Conservation (phyloP, 1,140 invertebrate genomes). For the Lepidurus apus region DNA sequence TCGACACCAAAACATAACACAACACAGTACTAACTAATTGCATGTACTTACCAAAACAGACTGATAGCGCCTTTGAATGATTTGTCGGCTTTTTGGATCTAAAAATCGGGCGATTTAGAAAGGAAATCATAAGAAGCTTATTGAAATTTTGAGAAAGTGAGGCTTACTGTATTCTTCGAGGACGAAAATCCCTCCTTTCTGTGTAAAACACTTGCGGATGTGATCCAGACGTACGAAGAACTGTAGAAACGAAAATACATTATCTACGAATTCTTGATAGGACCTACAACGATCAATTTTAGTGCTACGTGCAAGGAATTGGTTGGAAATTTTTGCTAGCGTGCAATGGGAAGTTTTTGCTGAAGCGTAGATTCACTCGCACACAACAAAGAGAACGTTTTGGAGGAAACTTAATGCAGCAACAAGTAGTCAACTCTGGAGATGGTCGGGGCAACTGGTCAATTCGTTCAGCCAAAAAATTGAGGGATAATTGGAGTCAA, state of each 20-base stretch:
- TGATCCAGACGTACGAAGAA: conserved; percentile 98
- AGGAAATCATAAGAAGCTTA: not conserved
- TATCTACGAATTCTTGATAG: not conserved
- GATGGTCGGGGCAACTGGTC: conserved; percentile 36
- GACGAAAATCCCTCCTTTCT: conserved; percentile 97
- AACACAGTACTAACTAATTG: conserved; percentile 11
- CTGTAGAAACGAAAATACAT: conserved; percentile 61
- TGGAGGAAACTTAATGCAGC: conserved; percentile 34
- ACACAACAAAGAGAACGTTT: conserved; percentile 33
- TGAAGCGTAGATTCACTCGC: not conserved
- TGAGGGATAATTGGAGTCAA: not conserved
- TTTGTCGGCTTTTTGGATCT: conserved; percentile 97
- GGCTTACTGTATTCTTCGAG: conserved; percentile 98
- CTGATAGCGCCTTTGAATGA: conserved; percentile 94
- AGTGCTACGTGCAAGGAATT: not conserved
- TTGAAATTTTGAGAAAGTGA: conserved; percentile 31
- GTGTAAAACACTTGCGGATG: conserved; percentile 98
- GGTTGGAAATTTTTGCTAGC: not conserved
- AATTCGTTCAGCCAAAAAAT: conserved; percentile 28
- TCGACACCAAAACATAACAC: no score
- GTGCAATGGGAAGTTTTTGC: not conserved
- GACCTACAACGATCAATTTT: not conserved
- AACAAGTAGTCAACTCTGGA: conserved; percentile 35
- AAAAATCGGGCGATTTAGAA: conserved; percentile 45
- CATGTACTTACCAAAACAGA: conserved; percentile 87